Evolutionary conservation across 1,140 invertebrate species (phyloP), one percentile per base, ranked within the genome.

Genomic region (Batillaria attramentaria): DNA sequence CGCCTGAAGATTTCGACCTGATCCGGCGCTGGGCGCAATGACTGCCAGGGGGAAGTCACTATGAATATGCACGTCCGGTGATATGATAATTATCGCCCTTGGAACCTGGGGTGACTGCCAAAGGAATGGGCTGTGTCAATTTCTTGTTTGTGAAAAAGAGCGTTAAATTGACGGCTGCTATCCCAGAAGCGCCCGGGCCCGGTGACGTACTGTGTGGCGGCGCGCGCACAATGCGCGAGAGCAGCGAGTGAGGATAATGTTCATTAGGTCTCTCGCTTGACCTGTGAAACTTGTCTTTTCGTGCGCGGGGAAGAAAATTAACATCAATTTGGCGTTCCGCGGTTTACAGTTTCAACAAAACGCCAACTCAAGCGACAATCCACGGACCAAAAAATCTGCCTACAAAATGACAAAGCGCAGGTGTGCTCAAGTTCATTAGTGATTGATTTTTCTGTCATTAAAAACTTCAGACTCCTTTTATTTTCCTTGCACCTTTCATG

Each of bases 141-240:
- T 75, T 75, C 73, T 62, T 75, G 73, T 75, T 75, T 75, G 73
- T 75, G 73, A 75, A 75, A 13, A 75, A 62, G 73, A 75, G 54
- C 73, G 73, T 75, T 75, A 75, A 75, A 65, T 75, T 50, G 62
- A n/a, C n/a, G n/a, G n/a, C n/a, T n/a, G n/a, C n/a, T n/a, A n/a
- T n/a, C n/a, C n/a, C n/a, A n/a, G n/a, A n/a, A n/a, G n/a, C n/a
- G n/a, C n/a, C n/a, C 62, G 62, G 62, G 62, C 16, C 62, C 31
- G 33, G 13, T 6, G 33, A 3, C 6, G 62, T 8, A 66, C 13
- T 16, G 33, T 33, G 62, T 6, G 31, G 62, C 6, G 28, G 8
- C 6, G 62, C 31, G 5, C 8, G 33, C 3, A 35, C 33, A 31
- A 6, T 20, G 68, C 35, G 68, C 35, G 66, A 43, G 35, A 1